phyloP scores from a whole-genome alignment of 92 coral and sea anemone genomes.

The Actinernus sp. region DNA sequence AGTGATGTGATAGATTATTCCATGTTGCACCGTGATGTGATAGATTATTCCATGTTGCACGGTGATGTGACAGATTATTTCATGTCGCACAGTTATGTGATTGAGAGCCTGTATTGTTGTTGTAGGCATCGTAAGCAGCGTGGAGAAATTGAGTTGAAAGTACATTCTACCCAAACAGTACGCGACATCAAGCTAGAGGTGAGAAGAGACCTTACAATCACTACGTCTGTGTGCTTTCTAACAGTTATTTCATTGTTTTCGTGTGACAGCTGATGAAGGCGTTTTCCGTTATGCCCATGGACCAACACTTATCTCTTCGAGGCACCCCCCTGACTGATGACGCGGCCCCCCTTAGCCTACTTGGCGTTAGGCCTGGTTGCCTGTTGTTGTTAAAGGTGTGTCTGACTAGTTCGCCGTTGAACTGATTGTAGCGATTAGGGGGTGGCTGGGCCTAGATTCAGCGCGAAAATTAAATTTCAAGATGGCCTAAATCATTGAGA shows the following conservation, averaged over 20 bases:
- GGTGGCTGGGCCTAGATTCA: too few relatives aligned
- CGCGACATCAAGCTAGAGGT: slow-evolving; percentile 92
- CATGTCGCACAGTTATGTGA: too few relatives aligned
- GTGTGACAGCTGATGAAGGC: slow-evolving; percentile 85
- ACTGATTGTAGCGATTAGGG: too few relatives aligned
- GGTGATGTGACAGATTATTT: too few relatives aligned
- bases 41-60: too few relatives aligned
- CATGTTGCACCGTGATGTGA: too few relatives aligned
- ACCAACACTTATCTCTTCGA: slow-evolving; percentile 89
- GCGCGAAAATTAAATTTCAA: too few relatives aligned
- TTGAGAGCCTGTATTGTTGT: too few relatives aligned
- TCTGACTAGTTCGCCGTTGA: too few relatives aligned
- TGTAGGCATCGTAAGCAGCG: slow-evolving; percentile 94
- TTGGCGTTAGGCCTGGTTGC: slow-evolving; percentile 93
- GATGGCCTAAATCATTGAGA: too few relatives aligned
- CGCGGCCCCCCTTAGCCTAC: slow-evolving; percentile 66
- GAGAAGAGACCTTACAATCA: not conserved
- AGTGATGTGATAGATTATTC: too few relatives aligned
- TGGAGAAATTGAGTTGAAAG: slow-evolving; percentile 82
- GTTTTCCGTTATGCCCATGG: slow-evolving; percentile 97
- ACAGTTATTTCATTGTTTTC: not conserved
- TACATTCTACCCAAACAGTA: slow-evolving; percentile 82
- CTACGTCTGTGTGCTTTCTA: not conserved
- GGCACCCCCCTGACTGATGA: slow-evolving; percentile 78
- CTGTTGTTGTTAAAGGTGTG: slow-evolving; percentile 90